Evolutionary conservation across 2,888 invertebrate species (phyloP).

Genomic region (Hofmannophila pseudospretella): DNA sequence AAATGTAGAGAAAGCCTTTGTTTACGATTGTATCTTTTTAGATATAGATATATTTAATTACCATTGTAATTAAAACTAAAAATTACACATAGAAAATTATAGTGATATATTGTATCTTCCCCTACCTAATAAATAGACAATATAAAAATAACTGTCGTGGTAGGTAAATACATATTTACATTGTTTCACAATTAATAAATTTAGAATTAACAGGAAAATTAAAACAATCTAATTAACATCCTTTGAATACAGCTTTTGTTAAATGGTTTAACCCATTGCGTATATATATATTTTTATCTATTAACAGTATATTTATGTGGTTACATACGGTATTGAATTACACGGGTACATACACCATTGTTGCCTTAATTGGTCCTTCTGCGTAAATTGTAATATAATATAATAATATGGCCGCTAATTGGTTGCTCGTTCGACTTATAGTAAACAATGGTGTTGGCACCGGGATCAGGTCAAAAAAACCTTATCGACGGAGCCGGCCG

Average conservation of each 20-base stretch:
- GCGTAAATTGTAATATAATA: constrained; percentile 6
- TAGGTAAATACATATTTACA: neutral
- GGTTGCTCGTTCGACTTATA: constrained; percentile 3
- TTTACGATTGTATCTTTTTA: too few relatives aligned
- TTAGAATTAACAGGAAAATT: constrained; percentile 5
- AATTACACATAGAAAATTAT: too few relatives aligned
- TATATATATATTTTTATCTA: constrained; percentile 5
- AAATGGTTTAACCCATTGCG: constrained; percentile 8
- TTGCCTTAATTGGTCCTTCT: constrained; percentile 14
- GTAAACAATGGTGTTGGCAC: constrained; percentile 10
- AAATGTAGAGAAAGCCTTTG: too few relatives aligned
- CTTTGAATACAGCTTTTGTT: constrained; percentile 1
- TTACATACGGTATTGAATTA: constrained; percentile 6
- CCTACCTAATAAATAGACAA: neutral
- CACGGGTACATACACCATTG: constrained; percentile 7
- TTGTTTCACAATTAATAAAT: neutral
- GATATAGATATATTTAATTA: too few relatives aligned
- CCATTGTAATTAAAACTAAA: too few relatives aligned
- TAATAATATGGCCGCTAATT: constrained; percentile 13
- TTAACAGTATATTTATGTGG: constrained; percentile 5
- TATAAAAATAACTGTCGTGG: neutral
- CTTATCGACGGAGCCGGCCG: constrained; percentile 22
- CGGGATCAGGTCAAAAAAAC: constrained; percentile 11
- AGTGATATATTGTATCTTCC: too few relatives aligned
- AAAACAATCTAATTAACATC: neutral